Conservation (phyloP, 2,797 vertebrate species). For the Tarsius wallacei region DNA sequence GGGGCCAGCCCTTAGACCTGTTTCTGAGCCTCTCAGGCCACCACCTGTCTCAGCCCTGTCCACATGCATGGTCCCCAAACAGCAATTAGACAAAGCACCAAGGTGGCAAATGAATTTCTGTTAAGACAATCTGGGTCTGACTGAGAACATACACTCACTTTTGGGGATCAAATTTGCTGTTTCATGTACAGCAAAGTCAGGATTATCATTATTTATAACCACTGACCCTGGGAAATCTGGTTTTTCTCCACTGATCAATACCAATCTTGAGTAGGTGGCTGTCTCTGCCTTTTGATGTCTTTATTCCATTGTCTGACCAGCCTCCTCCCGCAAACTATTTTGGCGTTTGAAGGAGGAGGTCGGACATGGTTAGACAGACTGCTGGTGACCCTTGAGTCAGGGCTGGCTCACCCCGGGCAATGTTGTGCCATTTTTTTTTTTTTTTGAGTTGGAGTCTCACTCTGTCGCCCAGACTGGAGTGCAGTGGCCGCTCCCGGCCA, state of each 20-base stretch:
- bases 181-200: background rate
- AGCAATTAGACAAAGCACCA: background rate
- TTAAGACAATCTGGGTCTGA: background rate
- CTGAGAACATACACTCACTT: background rate
- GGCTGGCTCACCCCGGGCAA: background rate
- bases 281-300: slow-evolving; percentile 36
- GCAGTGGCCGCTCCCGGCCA: too few species aligned
- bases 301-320: slow-evolving; percentile 60
- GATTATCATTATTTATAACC: background rate
- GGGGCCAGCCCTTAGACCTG: background rate
- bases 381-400: background rate
- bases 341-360: background rate
- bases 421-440: background rate
- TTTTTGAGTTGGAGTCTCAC: too few species aligned
- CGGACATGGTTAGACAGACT: background rate
- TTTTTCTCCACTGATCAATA: slow-evolving; percentile 18
- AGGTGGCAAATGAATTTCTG: background rate
- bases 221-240: background rate
- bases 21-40: background rate
- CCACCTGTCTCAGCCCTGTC: background rate
- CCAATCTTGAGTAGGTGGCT: background rate
- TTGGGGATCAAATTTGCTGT: background rate
- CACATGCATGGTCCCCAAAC: accelerated
- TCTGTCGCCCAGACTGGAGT: too few species aligned
- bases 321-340: slow-evolving; percentile 5